Base-by-base conservation (phyloP, 2,888 invertebrate genomes). In the Hoplodrina blanda region DNA sequence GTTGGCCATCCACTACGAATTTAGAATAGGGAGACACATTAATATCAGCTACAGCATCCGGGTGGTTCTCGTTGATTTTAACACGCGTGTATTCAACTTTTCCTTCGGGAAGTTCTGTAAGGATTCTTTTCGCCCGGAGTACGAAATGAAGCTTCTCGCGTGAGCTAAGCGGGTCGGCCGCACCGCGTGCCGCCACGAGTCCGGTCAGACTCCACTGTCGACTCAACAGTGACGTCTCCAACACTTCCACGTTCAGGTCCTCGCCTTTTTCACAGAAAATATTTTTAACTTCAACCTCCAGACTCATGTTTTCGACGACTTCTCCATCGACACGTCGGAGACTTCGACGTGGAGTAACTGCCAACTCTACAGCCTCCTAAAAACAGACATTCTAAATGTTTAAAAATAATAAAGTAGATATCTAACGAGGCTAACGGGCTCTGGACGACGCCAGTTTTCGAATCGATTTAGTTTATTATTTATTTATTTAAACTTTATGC, bases 251-350 rank as follows among this genome's bases (percentile, higher is more conserved):
- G 91, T 95, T 72, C 92, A 97, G 81, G 90, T 96, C 94, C 0
- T 96, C 96, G 85, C 97, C 96, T 85, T 97, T 97, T 17, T 96
- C 94, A 83, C 97, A 96, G 89, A 97, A 97, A 50, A 97, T 94
- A 91, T 98, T 98, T 84, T 97, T 97, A 0, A 97, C 94, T 86
- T 97, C 97, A 4, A 98, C 92, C 49, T 97, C 97, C 15, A 98
- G 88, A 60, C 97, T 97, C 87, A 98, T 93, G 63, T 97, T 97
- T 82, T 97, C 96, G 46, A 93, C 88, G 15, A 91, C 88, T 10
- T 92, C 91, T 0, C 88, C 91, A 8, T 90, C 87, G 8, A 88
- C 80, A 17, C 91, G 91, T 56, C 93, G 91, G 17, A 96, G 90
- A 81, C 96, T 96, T 73, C 96, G 94, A 5, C 96, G 93, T 0